Conservation (phyloP, 2,113 vertebrate species). For the Columbina picui region DNA sequence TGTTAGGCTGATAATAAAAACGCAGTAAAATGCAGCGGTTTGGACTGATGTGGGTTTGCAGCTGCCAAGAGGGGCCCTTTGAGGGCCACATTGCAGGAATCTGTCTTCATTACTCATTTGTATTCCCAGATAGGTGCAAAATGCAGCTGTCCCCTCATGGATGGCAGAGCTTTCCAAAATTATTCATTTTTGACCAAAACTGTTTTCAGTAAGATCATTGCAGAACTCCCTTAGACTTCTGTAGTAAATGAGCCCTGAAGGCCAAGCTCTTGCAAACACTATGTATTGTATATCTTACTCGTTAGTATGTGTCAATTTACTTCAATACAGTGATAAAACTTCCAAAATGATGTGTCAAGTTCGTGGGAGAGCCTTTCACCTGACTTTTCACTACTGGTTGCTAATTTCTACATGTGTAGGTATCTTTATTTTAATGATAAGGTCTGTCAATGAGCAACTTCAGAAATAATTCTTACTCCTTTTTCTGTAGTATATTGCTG, state of each 20-base stretch:
- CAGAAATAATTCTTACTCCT: neutral
- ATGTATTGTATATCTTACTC: neutral
- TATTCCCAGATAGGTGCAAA: neutral
- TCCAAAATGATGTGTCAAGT: neutral
- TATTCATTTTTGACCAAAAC: neutral
- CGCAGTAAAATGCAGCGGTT: neutral
- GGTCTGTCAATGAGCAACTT: neutral
- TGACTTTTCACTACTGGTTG: neutral
- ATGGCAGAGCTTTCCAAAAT: neutral
- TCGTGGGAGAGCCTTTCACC: neutral
- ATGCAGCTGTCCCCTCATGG: fast-evolving
- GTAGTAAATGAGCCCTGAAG: neutral
- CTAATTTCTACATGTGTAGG: neutral
- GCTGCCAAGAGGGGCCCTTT: neutral
- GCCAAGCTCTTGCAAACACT: neutral
- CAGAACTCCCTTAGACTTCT: neutral
- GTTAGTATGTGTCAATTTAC: neutral
- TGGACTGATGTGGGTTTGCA: neutral
- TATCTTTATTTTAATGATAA: neutral
- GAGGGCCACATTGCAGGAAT: neutral
- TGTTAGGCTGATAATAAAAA: neutral
- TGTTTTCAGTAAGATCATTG: neutral
- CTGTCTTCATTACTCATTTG: neutral
- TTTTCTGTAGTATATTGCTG: neutral
- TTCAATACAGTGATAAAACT: neutral